Percentiles rank a stretch among this genome's conserved stretches.
phyloP scores from a whole-genome alignment of 2,888 invertebrate genomes.

The Hypena proboscidalis region DNA sequence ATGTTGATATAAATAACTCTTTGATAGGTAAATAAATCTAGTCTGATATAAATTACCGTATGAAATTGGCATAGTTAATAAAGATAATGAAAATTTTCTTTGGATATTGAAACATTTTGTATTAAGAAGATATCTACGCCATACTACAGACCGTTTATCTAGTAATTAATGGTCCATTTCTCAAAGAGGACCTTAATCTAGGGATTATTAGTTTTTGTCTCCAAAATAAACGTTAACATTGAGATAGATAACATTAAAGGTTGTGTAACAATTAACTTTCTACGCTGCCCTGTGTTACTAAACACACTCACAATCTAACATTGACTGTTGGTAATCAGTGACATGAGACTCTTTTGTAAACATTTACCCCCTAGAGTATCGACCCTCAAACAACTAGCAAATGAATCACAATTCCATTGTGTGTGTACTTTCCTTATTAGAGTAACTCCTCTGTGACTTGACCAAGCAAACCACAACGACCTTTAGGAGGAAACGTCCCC shows the following conservation, averaged over 20 bases:
- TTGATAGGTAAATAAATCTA: too few species aligned
- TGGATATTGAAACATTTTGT: too few species aligned
- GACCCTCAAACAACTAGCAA: slow-evolving; percentile 34
- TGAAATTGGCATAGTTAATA: too few species aligned
- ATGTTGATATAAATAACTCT: too few species aligned
- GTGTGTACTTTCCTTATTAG: slow-evolving; percentile 40
- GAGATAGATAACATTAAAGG: neutral
- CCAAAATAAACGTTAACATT: neutral
- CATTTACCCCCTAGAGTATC: slow-evolving; percentile 34
- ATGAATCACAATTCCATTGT: slow-evolving; percentile 26
- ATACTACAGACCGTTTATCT: too few species aligned
- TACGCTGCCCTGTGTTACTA: slow-evolving; percentile 36
- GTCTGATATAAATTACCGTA: too few species aligned
- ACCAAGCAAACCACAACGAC: slow-evolving; percentile 20
- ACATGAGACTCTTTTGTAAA: slow-evolving; percentile 28
- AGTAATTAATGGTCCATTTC: too few species aligned
- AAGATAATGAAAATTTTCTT: too few species aligned
- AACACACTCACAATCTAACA: slow-evolving; percentile 41
- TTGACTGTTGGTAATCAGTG: slow-evolving; percentile 32
- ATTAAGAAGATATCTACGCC: too few species aligned
- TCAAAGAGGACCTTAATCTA: too few species aligned
- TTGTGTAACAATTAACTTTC: slow-evolving; percentile 33
- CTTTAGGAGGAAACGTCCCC: slow-evolving; percentile 19
- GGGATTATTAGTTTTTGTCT: neutral
- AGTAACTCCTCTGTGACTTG: slow-evolving; percentile 30